Base-by-base conservation (phyloP, 2,888 invertebrate species). In the Uloborus plumipes region DNA sequence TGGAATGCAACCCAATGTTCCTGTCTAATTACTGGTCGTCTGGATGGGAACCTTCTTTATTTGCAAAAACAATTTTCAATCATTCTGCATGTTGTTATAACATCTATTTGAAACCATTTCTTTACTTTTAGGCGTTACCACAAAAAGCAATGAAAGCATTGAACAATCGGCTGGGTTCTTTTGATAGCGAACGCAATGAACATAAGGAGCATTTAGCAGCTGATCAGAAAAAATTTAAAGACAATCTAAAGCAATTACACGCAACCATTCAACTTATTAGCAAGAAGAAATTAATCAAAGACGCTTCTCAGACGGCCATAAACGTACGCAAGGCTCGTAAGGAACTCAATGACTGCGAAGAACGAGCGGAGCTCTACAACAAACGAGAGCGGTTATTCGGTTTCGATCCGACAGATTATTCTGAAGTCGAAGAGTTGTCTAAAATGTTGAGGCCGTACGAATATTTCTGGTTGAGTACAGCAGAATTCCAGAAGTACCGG, bases 401-500 rank as follows among this genome's bases (percentile, higher is more conserved):
- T n/a, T 61, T 58, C 20, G 18, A 50, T 0, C 18, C 18, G 2
- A 71, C 65, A 16, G 20, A 76, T 1, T 71, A 71, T 39, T n/a
- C 65, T 1, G 18, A 71, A 6, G 71, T 71, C 2, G 61, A 65
- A n/a, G 16, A 61, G 11, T 11, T 82, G 16, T 66, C 71, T 14
- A 15, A 65, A 15, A 39, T 22, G 4, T 26, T 82, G 7, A n/a
- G 20, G 22, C 81, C 81, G 0, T 75, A 53, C 47, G 75, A 76
- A 55, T 18, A 59, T 0, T 61, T 82, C n/a, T 82, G 81, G 81
- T 20, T 82, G 55, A 74, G 62, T 26, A 49, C 74, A 1, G 74
- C 80, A 9, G 80, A 80, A 64, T 80, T 80, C 31, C 50, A 31
- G 14, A 74, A 74, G 18, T 80, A 80, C 62, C 53, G 64, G 22